These are phyloP conservation scores for Gyrodactylus bullatarudis DNA, from an alignment of 1,140 invertebrate species.

Conservation along the genomic window DNA sequence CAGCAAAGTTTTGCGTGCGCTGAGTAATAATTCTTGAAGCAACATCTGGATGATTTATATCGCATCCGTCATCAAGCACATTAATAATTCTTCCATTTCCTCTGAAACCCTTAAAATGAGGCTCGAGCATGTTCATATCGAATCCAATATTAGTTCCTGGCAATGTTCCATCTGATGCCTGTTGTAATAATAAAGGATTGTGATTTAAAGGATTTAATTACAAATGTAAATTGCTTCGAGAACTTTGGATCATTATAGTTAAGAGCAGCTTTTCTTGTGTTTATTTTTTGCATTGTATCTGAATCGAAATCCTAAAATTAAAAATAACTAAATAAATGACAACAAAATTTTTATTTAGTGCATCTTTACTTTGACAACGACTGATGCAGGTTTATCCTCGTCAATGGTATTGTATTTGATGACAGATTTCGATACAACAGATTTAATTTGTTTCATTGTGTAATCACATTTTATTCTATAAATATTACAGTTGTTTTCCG, in stretches of 20 bases:
- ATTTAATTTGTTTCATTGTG: too few relatives aligned
- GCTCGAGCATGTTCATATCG: not conserved
- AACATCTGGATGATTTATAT: not conserved
- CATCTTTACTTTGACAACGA: too few relatives aligned
- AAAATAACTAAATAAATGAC: too few relatives aligned
- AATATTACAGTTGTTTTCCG: too few relatives aligned
- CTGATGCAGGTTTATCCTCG: too few relatives aligned
- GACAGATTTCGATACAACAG: too few relatives aligned
- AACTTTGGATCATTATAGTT: not conserved
- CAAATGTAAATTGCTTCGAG: not conserved
- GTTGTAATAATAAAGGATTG: not conserved
- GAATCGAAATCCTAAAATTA: too few relatives aligned
- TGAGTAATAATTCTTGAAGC: not conserved
- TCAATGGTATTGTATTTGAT: too few relatives aligned
- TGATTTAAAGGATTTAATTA: not conserved
- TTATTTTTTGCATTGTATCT: too few relatives aligned
- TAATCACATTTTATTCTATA: too few relatives aligned
- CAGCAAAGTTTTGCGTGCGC: not conserved
- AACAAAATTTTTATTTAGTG: too few relatives aligned
- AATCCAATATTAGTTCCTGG: not conserved
- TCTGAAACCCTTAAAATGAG: not conserved
- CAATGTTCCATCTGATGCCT: not conserved
- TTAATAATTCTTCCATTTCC: not conserved
- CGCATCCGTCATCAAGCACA: not conserved
- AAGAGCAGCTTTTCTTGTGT: too few relatives aligned